These are phyloP conservation scores for Yasuhikotakia modesta DNA, from an alignment of 2,797 vertebrate genomes.

Conservation along the genomic window DNA sequence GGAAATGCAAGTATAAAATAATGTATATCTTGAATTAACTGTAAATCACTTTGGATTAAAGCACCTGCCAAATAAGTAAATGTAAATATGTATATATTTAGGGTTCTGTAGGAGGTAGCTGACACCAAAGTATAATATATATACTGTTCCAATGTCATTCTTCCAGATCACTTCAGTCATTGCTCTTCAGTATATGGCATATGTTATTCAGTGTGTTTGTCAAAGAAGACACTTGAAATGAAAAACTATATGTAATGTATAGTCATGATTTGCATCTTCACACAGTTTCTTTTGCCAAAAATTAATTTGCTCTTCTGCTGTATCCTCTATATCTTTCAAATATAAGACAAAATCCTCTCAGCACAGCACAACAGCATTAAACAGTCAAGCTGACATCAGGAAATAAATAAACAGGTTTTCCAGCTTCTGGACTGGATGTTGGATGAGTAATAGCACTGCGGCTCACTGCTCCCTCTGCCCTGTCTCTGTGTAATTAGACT, in stretches of 20 bases:
- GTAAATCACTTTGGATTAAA: too few species aligned
- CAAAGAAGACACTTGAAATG: not conserved
- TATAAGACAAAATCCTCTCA: not conserved
- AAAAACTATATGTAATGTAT: not conserved
- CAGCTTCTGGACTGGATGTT: not conserved
- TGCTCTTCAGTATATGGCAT: not conserved
- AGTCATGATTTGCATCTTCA: not conserved
- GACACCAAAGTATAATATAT: not conserved
- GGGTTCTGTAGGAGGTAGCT: too few species aligned
- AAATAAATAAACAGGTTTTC: slow-evolving; percentile 20
- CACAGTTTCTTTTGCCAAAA: not conserved
- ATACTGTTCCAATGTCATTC: not conserved
- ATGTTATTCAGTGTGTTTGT: not conserved
- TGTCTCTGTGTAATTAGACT: slow-evolving; percentile 30
- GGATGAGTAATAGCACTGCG: slow-evolving; percentile 16
- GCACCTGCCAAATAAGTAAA: too few species aligned
- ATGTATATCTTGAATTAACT: too few species aligned
- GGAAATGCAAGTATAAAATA: too few species aligned
- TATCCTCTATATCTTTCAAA: not conserved
- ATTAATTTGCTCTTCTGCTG: not conserved
- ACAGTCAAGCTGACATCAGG: not conserved
- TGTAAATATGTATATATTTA: too few species aligned
- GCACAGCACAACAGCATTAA: not conserved
- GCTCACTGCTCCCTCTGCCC: not conserved
- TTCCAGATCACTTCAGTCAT: not conserved